Percentiles rank a stretch among this genome's conserved stretches.
phyloP scores from a whole-genome alignment of 2,888 invertebrate genomes.

The Entomobrya proxima region DNA sequence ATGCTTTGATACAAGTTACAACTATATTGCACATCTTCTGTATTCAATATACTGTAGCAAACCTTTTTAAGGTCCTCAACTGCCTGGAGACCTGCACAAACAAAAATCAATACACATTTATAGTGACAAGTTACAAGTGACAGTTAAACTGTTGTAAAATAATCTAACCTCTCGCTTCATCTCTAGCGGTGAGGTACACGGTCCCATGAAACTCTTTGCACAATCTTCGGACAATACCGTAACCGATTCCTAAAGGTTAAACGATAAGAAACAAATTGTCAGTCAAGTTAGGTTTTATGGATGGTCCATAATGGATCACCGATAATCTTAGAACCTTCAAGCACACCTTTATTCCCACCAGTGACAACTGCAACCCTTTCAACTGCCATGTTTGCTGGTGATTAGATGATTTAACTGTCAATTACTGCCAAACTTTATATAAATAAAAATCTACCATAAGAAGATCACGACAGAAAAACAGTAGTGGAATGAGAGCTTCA shows the following conservation, averaged over 20 bases:
- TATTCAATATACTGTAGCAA: background rate
- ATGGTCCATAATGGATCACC: too few relatives aligned
- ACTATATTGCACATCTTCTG: too few relatives aligned
- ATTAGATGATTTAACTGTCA: too few relatives aligned
- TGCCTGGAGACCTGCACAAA: constrained; percentile 77
- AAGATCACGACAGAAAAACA: too few relatives aligned
- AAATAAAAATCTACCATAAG: too few relatives aligned
- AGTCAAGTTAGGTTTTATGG: background rate
- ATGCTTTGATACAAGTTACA: too few relatives aligned
- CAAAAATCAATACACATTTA: background rate
- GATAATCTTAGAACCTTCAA: too few relatives aligned
- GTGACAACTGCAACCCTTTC: constrained; percentile 44
- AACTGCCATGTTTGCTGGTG: background rate
- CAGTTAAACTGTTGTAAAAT: too few relatives aligned
- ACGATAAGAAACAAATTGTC: too few relatives aligned
- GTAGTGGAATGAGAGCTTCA: too few relatives aligned
- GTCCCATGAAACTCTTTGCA: constrained; percentile 83
- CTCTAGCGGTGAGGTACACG: constrained; percentile 85
- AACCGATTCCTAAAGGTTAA: constrained; percentile 83
- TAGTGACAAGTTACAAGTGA: too few relatives aligned
- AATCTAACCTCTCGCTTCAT: constrained; percentile 79
- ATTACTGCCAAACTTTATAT: too few relatives aligned
- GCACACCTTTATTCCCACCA: constrained; percentile 80
- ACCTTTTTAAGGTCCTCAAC: constrained; percentile 81
- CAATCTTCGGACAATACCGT: constrained; percentile 83